Base-by-base conservation (phyloP, 2,113 vertebrate genomes). In the Thymallus thymallus region DNA sequence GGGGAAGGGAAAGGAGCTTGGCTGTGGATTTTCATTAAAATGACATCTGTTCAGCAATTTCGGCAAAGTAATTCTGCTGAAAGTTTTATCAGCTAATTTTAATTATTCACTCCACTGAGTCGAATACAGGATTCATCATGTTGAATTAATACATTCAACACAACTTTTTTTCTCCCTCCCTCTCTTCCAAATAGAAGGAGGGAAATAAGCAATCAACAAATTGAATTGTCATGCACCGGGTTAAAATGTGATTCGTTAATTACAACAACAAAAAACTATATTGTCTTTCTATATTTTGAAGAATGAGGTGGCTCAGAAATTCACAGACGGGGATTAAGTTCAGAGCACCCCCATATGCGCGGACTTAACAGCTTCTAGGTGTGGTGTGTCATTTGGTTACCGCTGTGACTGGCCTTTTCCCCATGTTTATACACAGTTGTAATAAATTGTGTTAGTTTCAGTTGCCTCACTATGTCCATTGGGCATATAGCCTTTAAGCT, bases 11-110 rank as follows among this genome's bases (percentile, higher is more conserved):
- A 94, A 94, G 92, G 94, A 93, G 95, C 95, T 95, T 97, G 96
- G 96, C 95, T 96, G 95, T 97, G 96, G 96, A 96, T 99, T 98
- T 99, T 98, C 96, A 99, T 98, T 99, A 99, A 98, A 99, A 98
- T 98, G 97, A 98, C 97, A 98, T 99, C 97, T 98, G 97, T 96
- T 98, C 97, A 96, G 96, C 96, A 98, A 97, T 98, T 99, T 97
- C 95, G 56, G 96, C 94, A 96, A 98, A 97, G 96, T 97, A 98
- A 98, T 98, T 98, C 97, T 95, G 95, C 96, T 98, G 96, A 98
- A 99, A 98, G 97, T 99, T 99, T 99, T 99, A 99, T 98, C 97
- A 97, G 96, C 96, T 98, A 97, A 99, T 99, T 99, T 99, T 99
- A 98, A 99, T 99, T 99, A 99, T 99, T 99, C 97, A 99, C 96